These are phyloP conservation scores for Capitulum mitella DNA, from an alignment of 2,888 invertebrate species.

Conservation along the genomic window DNA sequence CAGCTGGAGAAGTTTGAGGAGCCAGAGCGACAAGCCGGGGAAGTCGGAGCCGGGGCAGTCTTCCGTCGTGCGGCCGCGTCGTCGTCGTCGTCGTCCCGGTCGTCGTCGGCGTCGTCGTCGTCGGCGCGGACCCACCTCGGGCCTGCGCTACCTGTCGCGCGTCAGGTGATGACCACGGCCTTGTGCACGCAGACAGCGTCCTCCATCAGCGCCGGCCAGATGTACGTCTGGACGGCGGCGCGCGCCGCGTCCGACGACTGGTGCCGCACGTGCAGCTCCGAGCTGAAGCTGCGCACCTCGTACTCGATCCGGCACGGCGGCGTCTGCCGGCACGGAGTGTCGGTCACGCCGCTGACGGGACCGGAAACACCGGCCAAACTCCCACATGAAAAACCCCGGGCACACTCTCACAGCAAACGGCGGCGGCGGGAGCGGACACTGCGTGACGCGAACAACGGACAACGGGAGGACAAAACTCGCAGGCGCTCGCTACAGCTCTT, in stretches of 20 bases:
- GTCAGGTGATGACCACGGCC: constrained; percentile 72
- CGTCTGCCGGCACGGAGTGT: constrained; percentile 40
- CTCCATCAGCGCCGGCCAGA: constrained; percentile 80
- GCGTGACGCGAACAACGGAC: too few relatives aligned
- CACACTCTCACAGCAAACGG: too few relatives aligned
- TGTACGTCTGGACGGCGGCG: constrained; percentile 66
- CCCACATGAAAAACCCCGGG: too few relatives aligned
- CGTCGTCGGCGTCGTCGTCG: neutral
- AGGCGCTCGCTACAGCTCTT: too few relatives aligned
- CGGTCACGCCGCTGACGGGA: too few relatives aligned
- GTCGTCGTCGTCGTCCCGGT: neutral
- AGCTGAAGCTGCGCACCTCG: constrained; percentile 56
- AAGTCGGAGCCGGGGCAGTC: neutral
- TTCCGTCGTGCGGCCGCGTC: neutral
- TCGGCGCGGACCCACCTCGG: neutral
- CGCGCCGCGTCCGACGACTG: constrained; percentile 65
- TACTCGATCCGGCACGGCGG: constrained; percentile 49
- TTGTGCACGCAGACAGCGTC: constrained; percentile 65
- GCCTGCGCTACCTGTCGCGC: too few relatives aligned
- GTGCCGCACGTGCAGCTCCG: constrained; percentile 68
- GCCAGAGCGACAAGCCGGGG: neutral
- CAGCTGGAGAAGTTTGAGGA: neutral
- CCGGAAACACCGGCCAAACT: too few relatives aligned
- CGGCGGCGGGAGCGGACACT: too few relatives aligned
- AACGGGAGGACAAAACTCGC: too few relatives aligned